Base-by-base conservation (phyloP, 2,888 invertebrate genomes). In the Gymnoscelis rufifasciata region DNA sequence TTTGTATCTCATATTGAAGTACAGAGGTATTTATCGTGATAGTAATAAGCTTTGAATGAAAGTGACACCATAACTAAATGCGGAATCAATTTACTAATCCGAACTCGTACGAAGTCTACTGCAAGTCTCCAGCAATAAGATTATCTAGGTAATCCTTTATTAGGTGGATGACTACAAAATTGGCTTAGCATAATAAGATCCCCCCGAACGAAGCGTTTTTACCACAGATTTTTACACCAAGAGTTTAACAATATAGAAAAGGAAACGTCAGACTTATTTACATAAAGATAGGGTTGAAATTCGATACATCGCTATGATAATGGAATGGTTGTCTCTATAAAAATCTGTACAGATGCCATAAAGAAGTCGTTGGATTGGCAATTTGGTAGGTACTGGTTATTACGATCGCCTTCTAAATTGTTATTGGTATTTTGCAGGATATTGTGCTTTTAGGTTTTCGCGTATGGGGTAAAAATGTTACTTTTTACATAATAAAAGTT, bases 91-190 rank as follows among this genome's bases (percentile, higher is more conserved):
- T 60, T 60, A 66, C 61, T 54, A 53, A 60, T 54, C 58, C 53
- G 66, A 73, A 74, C 64, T 69, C 66, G 63, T 73, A 70, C 56
- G 62, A 74, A 74, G 66, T 64, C 66, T 42, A 60, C 57, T 51
- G 56, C 56, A 74, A 74, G 66, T 64, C 66, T 42, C 60, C 57
- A 51, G 56, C 56, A 60, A 57, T 61, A 43, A 66, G 70, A 73
- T 78, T 75, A 71, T 47, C 57, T 44, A 36, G 44, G 47, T 78
- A 78, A 79, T 80, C 74, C 71, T 57, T 68, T 79, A 74, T 76
- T 75, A 68, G 72, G 57, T 69, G 63, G 68, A 69, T 68, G 69
- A 66, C 75, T 68, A 74, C 66, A 56, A 66, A 75, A 74, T 70
- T 69, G 52, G 70, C 64, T 78, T 71, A 74, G 53, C 64, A 65